Evolutionary conservation across 2,888 invertebrate genomes (phyloP), one percentile per base, ranked within the genome.

Genomic region (Euclidia mi): DNA sequence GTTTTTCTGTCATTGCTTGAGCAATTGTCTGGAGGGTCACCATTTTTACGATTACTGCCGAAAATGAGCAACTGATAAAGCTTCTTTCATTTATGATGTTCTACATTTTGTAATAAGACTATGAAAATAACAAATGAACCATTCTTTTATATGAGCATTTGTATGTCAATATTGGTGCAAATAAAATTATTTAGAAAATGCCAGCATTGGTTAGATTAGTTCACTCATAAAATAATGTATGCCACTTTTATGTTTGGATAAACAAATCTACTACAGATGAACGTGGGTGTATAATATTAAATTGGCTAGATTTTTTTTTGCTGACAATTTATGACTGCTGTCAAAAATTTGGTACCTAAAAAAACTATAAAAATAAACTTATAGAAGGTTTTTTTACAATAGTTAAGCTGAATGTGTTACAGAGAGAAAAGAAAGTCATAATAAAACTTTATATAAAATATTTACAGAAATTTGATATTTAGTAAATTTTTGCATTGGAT

Each of bases 221-320:
- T n/a, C n/a, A n/a, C n/a, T n/a, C n/a, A n/a, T n/a, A n/a, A 40
- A 20, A 40, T 12, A 11, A 40, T 18, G 18, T 40, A 40, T 40
- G n/a, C 11, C 17, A 17, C 11, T 40, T 46, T 37, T 46, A 46
- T 40, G 20, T 20, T 4, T 11, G 18, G 20, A 20, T 18, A 40
- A 40, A 25, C 40, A 40, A 20, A 11, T 20, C 40, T 20, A 40
- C 40, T n/a, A 40, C 10, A 20, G 40, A 40, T 40, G 18, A 20
- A 40, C 12, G 40, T n/a, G 15, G 10, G 40, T 50, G 56, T 71
- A 65, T n/a, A 76, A 81, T 77, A 66, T 66, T 75, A 71, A 65
- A 40, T 70, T 65, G 62, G 53, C 40, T 51, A 42, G 35, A 18
- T 42, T 6, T 25, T 25, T 25, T 20, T 25, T 25, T 25, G 20